Evolutionary conservation across 2,797 vertebrate species (phyloP), one percentile per base, ranked within the genome.

Genomic region (Rhynchotus rufescens): DNA sequence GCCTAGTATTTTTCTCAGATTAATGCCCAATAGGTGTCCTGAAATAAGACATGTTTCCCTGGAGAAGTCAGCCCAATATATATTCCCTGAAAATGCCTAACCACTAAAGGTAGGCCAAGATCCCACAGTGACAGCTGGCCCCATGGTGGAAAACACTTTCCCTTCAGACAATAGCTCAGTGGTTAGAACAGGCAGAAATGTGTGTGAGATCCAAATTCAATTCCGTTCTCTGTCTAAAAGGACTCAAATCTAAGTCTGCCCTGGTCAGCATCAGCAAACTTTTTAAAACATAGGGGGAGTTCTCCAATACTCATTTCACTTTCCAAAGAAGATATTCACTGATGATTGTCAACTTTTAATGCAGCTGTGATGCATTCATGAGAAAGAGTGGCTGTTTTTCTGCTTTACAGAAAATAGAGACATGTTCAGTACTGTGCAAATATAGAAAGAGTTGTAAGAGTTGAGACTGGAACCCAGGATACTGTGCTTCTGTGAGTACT

Each of bases 101-200:
- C 9, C 19, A 9, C 16, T 15, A 30, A n/a, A 56, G 28, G 45
- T 26, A 71, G 52, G 52, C 40, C 51, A 61, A 45, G n/a, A 45
- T 52, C 51, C 36, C 11, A 61, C 57, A 66, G 71, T 60, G 66
- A 49, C 59, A 82, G 73, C 80, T 91, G 74, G 71, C 42, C 62
- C 68, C 57, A 42, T 17, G 30, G 40, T 49, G 59, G 86, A 80
- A 94, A 88, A 83, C 65, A 89, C 82, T 83, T 94, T 91, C 65
- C 40, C 36, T 90, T 92, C 80, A 91, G 61, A 40, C 61, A 77
- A 30, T 7, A 54, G 40, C 40, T 86, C 34, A 26, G 42, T 71
- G 59, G 65, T 94, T 68, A 66, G 54, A 65, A 75, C 40, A 83
- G 84, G 82, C 84, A 94, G 81, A 86, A 86, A 72, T 3, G 4